Conservation (phyloP, 92 coral and sea anemone species). For the Bergia sp. region DNA sequence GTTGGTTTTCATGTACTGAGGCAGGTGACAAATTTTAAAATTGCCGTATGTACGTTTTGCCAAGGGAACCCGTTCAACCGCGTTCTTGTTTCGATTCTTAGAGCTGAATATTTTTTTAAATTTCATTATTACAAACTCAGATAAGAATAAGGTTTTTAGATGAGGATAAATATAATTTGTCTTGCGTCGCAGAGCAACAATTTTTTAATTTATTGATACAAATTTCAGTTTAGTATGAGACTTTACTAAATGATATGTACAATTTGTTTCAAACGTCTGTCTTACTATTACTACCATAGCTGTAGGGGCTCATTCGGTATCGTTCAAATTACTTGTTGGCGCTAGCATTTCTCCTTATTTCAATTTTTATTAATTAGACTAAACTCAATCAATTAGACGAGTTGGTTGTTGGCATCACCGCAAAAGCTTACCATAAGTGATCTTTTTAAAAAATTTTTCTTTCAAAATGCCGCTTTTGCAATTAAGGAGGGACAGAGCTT, state of each 20-base stretch:
- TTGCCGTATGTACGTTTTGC: too few species aligned
- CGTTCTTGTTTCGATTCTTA: too few species aligned
- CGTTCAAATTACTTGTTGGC: not conserved
- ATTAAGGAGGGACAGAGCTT: not conserved
- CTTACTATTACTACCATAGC: not conserved
- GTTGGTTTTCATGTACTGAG: not conserved
- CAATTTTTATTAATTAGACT: not conserved
- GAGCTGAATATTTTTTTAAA: too few species aligned
- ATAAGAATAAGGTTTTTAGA: not conserved
- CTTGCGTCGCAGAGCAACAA: not conserved
- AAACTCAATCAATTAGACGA: not conserved
- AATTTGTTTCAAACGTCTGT: too few species aligned
- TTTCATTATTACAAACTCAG: too few species aligned
- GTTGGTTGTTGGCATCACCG: not conserved
- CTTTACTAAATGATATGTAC: too few species aligned
- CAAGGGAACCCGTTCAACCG: too few species aligned
- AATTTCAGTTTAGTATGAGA: not conserved
- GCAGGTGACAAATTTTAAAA: too few species aligned
- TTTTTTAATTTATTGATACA: not conserved
- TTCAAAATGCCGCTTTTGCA: slow-evolving; percentile 18
- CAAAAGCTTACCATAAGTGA: not conserved
- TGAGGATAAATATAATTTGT: not conserved
- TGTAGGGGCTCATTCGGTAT: not conserved
- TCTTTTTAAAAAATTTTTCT: not conserved
- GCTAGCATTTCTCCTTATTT: not conserved